Percentiles rank a stretch among this genome's conserved stretches.
Conservation (phyloP, 2,797 vertebrate species). For the Tiaroga cobitis region DNA sequence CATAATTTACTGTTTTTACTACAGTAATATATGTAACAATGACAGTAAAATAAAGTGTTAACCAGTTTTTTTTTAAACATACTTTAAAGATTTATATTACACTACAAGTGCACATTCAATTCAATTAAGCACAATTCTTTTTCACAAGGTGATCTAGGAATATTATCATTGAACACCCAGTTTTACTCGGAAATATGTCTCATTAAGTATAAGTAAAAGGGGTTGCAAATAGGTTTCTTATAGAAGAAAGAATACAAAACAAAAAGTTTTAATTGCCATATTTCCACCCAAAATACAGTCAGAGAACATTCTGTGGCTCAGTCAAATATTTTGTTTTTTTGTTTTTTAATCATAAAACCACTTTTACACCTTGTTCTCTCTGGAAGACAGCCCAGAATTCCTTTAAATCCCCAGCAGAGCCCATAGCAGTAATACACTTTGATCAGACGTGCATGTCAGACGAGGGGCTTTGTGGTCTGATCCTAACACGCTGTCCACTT, state of each 20-base stretch:
- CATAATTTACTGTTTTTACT: neutral
- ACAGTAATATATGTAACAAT: neutral
- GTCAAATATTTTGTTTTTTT: neutral
- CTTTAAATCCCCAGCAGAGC: slow-evolving; percentile 84
- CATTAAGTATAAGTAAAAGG: neutral
- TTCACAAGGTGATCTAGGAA: neutral
- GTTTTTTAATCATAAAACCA: neutral
- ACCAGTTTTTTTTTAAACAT: neutral
- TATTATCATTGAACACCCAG: neutral
- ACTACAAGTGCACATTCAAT: neutral
- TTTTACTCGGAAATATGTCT: neutral
- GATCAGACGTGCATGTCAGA: slow-evolving; percentile 77
- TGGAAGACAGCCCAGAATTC: slow-evolving; percentile 75
- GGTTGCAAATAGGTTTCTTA: neutral
- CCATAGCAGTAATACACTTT: slow-evolving; percentile 82
- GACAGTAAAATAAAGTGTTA: neutral
- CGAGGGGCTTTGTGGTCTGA: slow-evolving; percentile 85
- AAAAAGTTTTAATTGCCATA: neutral
- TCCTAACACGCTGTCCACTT: slow-evolving; percentile 79
- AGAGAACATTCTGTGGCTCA: neutral
- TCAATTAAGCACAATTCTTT: neutral
- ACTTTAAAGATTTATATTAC: neutral
- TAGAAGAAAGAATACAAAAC: neutral
- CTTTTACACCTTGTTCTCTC: slow-evolving; percentile 38
- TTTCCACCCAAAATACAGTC: neutral